phyloP scores from a whole-genome alignment of 2,113 vertebrate genomes.

The Romanogobio albipinnatus region DNA sequence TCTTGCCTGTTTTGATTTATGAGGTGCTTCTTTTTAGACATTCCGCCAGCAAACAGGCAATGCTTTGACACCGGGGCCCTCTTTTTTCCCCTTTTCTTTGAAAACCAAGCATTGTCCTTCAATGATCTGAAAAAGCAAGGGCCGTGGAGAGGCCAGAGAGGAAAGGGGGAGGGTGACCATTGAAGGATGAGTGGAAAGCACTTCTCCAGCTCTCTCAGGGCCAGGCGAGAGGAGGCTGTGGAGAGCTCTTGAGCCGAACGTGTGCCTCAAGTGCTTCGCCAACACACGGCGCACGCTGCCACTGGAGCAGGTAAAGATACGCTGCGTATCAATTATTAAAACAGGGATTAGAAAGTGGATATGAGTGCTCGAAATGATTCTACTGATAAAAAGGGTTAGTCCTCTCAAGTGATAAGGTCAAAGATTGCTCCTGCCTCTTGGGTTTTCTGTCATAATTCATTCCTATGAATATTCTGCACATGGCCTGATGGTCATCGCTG shows the following conservation, averaged over 20 bases:
- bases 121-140: conserved; percentile 66
- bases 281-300: conserved; percentile 21
- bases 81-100: conserved; percentile 66
- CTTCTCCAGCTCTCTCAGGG: conserved; percentile 46
- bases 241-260: conserved; percentile 70
- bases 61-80: conserved; percentile 70
- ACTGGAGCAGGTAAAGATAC: conserved; percentile 51
- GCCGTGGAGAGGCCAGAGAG: conserved; percentile 56
- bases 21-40: conserved; percentile 75
- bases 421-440: neutral
- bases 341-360: conserved; percentile 52
- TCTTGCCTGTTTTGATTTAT: conserved; percentile 82
- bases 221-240: conserved; percentile 53
- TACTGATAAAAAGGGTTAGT: conserved; percentile 46
- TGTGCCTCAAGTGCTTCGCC: conserved; percentile 59
- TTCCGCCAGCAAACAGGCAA: conserved; percentile 77
- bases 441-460: neutral
- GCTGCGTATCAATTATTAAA: conserved; percentile 54
- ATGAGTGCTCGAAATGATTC: conserved; percentile 48
- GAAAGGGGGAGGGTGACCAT: conserved; percentile 39
- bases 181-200: conserved; percentile 45
- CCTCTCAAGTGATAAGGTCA: conserved; percentile 49
- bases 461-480: neutral
- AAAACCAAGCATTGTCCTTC: conserved; percentile 75
- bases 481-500: neutral